Evolutionary conservation across 2,113 vertebrate species (phyloP).

Genomic region (Peromyscus californicus): DNA sequence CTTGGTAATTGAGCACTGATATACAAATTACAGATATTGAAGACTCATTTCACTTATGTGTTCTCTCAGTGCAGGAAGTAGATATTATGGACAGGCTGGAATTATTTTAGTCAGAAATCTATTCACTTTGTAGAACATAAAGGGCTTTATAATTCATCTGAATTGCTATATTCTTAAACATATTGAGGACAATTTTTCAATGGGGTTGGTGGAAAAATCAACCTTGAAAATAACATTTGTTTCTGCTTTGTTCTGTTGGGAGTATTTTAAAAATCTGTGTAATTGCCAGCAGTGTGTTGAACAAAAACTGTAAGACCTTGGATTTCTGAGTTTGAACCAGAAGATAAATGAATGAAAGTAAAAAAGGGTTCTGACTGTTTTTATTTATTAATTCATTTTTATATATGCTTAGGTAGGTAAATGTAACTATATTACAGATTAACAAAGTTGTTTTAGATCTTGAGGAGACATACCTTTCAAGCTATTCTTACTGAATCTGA

Average conservation of each 20-base stretch:
- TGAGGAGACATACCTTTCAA: not conserved
- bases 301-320: not conserved
- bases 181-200: not conserved
- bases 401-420: not conserved
- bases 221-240: constrained; percentile 13
- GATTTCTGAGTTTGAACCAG: not conserved
- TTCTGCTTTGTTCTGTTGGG: not conserved
- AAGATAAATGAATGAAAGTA: not conserved
- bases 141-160: not conserved
- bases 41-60: constrained; percentile 9
- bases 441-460: constrained; percentile 1
- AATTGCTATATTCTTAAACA: not conserved
- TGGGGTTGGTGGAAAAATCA: not conserved
- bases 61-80: not conserved
- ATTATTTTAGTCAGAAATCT: constrained; percentile 25
- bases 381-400: not conserved
- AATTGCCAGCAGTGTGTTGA: not conserved
- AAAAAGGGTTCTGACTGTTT: not conserved
- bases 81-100: not conserved
- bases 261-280: not conserved
- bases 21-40: constrained; percentile 33
- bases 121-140: not conserved
- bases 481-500: not conserved
- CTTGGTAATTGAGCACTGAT: constrained; percentile 24
- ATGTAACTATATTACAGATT: not conserved